Evolutionary conservation across 2,888 invertebrate genomes (phyloP).

Genomic region (Chironomus tentans): DNA sequence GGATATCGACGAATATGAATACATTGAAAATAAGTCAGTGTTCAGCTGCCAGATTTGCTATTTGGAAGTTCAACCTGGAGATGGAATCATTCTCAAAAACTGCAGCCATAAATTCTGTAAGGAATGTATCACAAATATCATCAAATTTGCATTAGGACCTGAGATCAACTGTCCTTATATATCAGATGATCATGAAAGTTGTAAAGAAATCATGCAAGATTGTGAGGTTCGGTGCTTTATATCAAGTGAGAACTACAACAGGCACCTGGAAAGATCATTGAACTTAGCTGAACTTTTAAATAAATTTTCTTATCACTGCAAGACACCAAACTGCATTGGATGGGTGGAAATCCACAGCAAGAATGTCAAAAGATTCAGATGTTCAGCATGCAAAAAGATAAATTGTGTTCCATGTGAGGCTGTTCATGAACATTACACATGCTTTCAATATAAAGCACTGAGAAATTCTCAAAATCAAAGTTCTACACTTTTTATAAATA

Average conservation of each 20-base stretch:
- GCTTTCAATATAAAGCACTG: not conserved
- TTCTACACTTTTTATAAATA: too few species aligned
- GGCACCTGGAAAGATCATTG: slow-evolving; percentile 5
- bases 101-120: slow-evolving; percentile 24
- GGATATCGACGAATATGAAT: not conserved
- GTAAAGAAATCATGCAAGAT: slow-evolving; percentile 10
- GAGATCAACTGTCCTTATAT: slow-evolving; percentile 16
- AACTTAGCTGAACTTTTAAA: not conserved
- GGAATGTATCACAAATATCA: not conserved
- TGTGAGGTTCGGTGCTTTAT: slow-evolving; percentile 14
- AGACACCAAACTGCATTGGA: slow-evolving; percentile 20
- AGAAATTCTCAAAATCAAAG: too few species aligned
- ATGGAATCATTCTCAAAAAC: slow-evolving; percentile 19
- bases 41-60: slow-evolving; percentile 16
- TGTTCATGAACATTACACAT: not conserved
- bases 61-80: not conserved
- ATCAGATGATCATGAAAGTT: not conserved
- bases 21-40: not conserved
- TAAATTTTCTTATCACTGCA: slow-evolving; percentile 10
- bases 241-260: not conserved
- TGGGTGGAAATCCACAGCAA: not conserved
- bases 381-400: not conserved
- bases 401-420: slow-evolving; percentile 9
- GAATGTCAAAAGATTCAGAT: not conserved
- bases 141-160: not conserved